phyloP scores from a whole-genome alignment of 2,113 vertebrate species.

The Pseudorectes ferrugineus region DNA sequence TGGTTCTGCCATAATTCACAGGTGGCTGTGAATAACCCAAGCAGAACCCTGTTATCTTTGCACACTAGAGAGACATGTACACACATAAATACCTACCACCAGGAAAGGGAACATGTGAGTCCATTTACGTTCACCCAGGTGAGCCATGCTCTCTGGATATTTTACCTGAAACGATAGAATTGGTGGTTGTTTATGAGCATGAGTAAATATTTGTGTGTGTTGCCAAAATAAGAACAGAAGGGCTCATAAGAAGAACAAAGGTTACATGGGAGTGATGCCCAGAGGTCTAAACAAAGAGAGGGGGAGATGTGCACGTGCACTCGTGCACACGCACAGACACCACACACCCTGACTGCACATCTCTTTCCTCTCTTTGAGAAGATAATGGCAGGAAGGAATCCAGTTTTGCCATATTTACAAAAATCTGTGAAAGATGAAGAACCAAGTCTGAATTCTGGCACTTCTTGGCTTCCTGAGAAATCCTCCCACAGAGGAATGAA shows the following conservation, averaged over 20 bases:
- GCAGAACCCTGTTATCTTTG: background rate
- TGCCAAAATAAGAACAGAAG: constrained; percentile 51
- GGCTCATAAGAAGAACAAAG: background rate
- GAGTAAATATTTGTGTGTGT: background rate
- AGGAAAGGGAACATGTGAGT: constrained; percentile 80
- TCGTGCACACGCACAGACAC: background rate
- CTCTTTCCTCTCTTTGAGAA: background rate
- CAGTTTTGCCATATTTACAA: background rate
- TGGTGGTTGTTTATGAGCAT: background rate
- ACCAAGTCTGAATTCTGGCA: background rate
- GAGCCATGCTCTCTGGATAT: constrained; percentile 77
- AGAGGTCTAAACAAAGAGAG: background rate
- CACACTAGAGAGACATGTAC: background rate
- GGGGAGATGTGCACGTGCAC: background rate
- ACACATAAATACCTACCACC: constrained; percentile 77
- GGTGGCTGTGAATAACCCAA: background rate
- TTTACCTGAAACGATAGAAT: constrained; percentile 72
- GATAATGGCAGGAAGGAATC: background rate
- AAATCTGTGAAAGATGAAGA: background rate
- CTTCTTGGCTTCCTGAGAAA: background rate
- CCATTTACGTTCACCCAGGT: constrained; percentile 66
- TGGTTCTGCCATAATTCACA: background rate
- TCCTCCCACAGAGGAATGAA: rapidly evolving
- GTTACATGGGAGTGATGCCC: background rate
- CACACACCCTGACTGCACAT: background rate